Percentiles rank a stretch among this genome's conserved stretches.
phyloP scores from a whole-genome alignment of 2,113 vertebrate species.

The Plecotus auritus region DNA sequence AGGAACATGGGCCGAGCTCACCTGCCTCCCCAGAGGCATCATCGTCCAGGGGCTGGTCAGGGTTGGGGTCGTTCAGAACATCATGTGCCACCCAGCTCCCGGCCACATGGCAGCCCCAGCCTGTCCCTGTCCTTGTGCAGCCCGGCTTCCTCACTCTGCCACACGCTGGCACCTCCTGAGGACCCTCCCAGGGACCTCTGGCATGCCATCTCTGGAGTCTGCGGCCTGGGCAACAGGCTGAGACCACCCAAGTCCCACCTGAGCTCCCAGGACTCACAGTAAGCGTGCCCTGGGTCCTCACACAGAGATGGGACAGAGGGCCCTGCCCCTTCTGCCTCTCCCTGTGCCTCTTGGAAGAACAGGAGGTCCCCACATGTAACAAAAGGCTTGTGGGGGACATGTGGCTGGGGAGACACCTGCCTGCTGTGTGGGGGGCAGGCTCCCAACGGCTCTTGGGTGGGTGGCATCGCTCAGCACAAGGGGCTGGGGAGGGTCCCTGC shows the following conservation, averaged over 20 bases:
- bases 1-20: neutral
- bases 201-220: neutral
- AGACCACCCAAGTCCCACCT: neutral
- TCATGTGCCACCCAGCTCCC: neutral
- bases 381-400: too few species aligned
- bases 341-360: neutral
- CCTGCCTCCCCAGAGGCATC: neutral
- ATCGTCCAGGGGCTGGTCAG: accelerated
- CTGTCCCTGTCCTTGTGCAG: too few species aligned
- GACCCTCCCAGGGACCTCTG: neutral
- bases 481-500: neutral
- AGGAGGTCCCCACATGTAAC: neutral
- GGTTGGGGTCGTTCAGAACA: neutral
- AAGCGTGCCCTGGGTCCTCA: accelerated
- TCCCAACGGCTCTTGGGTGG: neutral
- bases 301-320: neutral
- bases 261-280: too few species aligned
- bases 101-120: accelerated
- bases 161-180: accelerated
- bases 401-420: neutral
- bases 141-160: neutral
- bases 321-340: neutral
- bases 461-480: neutral
- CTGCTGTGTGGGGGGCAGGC: too few species aligned
- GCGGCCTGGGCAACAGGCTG: neutral